Evolutionary conservation across 2,888 invertebrate species (phyloP), one percentile per base, ranked within the genome.

Genomic region (Spilosoma lubricipeda): DNA sequence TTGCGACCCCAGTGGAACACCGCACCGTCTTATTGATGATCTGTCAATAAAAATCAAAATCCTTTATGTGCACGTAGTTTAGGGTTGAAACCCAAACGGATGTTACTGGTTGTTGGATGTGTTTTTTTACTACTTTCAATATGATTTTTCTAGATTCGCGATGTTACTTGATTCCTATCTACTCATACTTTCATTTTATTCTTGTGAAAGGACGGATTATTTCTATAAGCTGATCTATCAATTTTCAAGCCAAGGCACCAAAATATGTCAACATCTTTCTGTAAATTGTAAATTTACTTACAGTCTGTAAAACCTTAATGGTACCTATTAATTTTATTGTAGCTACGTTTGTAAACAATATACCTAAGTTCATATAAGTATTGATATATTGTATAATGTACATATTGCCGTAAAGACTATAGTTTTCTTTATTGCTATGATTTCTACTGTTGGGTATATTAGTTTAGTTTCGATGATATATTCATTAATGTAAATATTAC

Each of bases 11-110:
- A 75, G 67, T 75, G 72, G 75, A 71, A 48, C 78, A 77, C 74
- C 84, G 83, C 78, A 77, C 74, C 84, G 83, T 88, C 89, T 90
- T 87, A 88, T 88, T 91, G 90, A 92, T 91, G 87, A 87, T 86
- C 87, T 88, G 87, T 90, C 91, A 89, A 89, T 90, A 85, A 84
- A 78, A 77, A 82, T 80, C 82, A 82, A 82, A 82, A 76, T 71
- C 71, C 76, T 79, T 72, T 71, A 80, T 78, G 75, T 75, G 36
- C 13, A 13, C 79, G 72, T 70, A 74, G 78, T 72, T 83, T 77
- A 77, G 70, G 36, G 70, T 71, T 45, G 52, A 33, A 65, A 70
- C n/a, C 30, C 76, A 39, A 77, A 39, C 70, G 56, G 27, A 42
- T 63, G 36, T 20, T 63, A 63, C 18, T 59, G 42, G 59, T 42